Percentiles rank a stretch among this genome's conserved stretches.
Evolutionary conservation across 2,888 invertebrate species (phyloP).

Genomic region (Eupithecia vulgata): DNA sequence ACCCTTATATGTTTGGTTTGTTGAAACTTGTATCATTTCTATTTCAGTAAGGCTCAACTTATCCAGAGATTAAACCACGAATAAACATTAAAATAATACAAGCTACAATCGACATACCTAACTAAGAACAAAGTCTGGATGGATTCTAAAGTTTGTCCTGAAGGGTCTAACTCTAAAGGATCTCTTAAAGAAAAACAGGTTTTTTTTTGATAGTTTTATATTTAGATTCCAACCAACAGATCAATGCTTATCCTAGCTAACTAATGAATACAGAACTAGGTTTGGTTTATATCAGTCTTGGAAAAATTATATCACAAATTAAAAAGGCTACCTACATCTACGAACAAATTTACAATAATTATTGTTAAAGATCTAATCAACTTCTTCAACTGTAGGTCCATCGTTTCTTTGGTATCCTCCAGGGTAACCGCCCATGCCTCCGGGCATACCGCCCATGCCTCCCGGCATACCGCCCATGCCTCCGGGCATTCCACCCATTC

Average conservation of each 20-base stretch:
- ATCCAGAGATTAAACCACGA: no score
- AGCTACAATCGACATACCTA: no score
- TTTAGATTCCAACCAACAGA: background rate
- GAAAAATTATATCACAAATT: conserved; percentile 5
- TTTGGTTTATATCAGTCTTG: conserved; percentile 18
- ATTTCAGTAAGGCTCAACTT: no score
- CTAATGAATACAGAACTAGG: background rate
- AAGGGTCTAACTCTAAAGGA: no score
- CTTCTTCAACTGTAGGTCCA: conserved; percentile 35
- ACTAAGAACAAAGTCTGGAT: no score
- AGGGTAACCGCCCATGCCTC: conserved; percentile 71
- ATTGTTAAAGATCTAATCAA: conserved; percentile 23
- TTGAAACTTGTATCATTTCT: no score
- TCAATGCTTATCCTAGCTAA: background rate
- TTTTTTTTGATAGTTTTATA: background rate
- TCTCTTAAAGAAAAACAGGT: no score
- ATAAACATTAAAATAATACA: no score
- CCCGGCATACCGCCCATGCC: conserved; percentile 81
- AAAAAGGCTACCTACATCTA: background rate
- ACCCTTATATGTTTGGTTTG: no score
- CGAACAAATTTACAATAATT: background rate
- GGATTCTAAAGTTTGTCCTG: no score
- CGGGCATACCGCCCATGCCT: conserved; percentile 58
- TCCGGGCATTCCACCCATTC: conserved; percentile 62
- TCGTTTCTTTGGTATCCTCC: conserved; percentile 34